phyloP scores from a whole-genome alignment of 2,888 invertebrate species.

The Diadegma fenestrale region DNA sequence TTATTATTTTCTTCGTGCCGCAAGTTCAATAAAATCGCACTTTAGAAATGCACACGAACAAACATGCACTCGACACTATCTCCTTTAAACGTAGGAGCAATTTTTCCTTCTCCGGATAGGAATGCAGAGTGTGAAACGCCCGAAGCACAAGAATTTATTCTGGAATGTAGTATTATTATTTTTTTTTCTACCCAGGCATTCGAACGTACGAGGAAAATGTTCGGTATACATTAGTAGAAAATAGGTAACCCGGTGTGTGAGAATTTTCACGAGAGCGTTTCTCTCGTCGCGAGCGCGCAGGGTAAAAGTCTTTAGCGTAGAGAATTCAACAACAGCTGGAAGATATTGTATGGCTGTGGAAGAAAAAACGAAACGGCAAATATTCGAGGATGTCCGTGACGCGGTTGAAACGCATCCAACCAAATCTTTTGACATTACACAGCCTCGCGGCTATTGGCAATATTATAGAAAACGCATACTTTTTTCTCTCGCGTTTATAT shows the following conservation, averaged over 20 bases:
- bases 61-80: conserved; percentile 10
- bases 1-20: neutral
- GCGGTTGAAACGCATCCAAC: conserved; percentile 30
- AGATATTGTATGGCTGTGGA: conserved; percentile 14
- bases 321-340: conserved; percentile 52
- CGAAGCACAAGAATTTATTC: conserved; percentile 25
- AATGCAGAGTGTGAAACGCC: conserved; percentile 23
- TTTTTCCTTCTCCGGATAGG: conserved; percentile 11
- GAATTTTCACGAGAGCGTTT: conserved; percentile 27
- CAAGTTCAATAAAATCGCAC: neutral
- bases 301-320: conserved; percentile 7
- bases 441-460: conserved; percentile 62
- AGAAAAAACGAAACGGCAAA: conserved; percentile 12
- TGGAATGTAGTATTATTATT: conserved; percentile 36
- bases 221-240: conserved; percentile 37
- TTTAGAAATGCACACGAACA: neutral
- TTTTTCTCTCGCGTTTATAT: conserved; percentile 54
- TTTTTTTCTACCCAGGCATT: conserved; percentile 6
- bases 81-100: conserved; percentile 18
- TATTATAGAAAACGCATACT: conserved; percentile 51
- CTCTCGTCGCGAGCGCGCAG: neutral
- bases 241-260: conserved; percentile 32
- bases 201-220: conserved; percentile 4
- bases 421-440: conserved; percentile 49
- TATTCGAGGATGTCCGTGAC: conserved; percentile 12